Base-by-base conservation (phyloP, 1,140 invertebrate species). In the Drosophila paulistorum region DNA sequence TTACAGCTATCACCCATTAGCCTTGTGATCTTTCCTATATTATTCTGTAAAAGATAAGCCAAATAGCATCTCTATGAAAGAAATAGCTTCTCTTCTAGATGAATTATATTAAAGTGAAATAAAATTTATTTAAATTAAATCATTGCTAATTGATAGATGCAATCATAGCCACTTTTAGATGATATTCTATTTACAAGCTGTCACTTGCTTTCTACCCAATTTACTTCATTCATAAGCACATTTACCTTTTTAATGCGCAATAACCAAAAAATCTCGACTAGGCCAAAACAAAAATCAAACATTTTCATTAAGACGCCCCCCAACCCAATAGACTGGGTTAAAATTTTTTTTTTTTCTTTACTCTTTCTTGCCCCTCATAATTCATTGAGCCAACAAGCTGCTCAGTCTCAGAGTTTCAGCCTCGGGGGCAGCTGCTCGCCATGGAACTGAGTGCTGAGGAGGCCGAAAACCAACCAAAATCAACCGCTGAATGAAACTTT, bases 401-500 rank as follows among this genome's bases (percentile, higher is more conserved):
- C 14, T 14, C 14, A 39, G 57, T 39, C 10, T 4, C n/a, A 17
- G 9, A 51, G 45, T 3, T 20, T 51, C 45, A 45, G 55, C n/a
- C 30, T 13, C 23, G 7, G 57, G 57, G 33, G 23, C 33, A 59
- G 14, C 57, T 59, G 57, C 57, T 51, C n/a, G 45, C 42, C 42
- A 45, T 45, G 42, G 42, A 45, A n/a, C 14, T 45, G 7, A 9
- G 13, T 39, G 37, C 9, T 17, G 45, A 48, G 17, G 45, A 51
- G 45, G 17, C 45, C 45, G 23, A 51, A 51, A 48, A 48, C 3
- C 35, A 37, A 39, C 37, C 35, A 11, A 37, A 20, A 14, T 13
- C 41, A 45, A 7, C 14, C 45, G 14, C n/a, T 59, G 57, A 59
- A 59, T 59, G 33, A 59, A 59, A 59, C 57, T 59, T 59, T 59